phyloP scores from a whole-genome alignment of 1,140 invertebrate genomes.

The Zaprionus nigranus region DNA sequence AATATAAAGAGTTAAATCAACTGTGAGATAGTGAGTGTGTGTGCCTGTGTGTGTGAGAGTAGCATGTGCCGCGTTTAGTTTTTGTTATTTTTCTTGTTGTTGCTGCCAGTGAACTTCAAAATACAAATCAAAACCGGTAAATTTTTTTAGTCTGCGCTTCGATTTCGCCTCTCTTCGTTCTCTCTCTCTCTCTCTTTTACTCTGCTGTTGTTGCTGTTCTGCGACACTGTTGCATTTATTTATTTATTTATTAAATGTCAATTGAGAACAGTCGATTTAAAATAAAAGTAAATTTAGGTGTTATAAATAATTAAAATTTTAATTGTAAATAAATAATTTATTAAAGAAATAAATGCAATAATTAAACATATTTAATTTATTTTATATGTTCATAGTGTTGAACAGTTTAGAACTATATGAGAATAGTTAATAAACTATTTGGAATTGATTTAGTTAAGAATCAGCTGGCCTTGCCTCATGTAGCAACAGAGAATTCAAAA shows the following conservation, averaged over 20 bases:
- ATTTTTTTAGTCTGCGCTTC: slow-evolving; percentile 38
- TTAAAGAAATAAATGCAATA: no score
- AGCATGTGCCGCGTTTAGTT: slow-evolving; percentile 2
- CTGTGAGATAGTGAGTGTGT: slow-evolving; percentile 6
- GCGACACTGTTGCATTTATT: slow-evolving; percentile 63
- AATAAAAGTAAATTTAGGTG: no score
- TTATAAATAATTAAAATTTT: no score
- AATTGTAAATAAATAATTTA: no score
- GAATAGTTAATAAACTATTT: neutral
- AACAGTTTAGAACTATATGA: no score
- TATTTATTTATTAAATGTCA: no score
- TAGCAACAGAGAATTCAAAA: neutral
- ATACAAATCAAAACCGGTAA: slow-evolving; percentile 65
- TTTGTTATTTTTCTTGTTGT: neutral
- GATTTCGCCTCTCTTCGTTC: slow-evolving; percentile 26
- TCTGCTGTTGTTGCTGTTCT: slow-evolving; percentile 28
- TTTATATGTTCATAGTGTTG: no score
- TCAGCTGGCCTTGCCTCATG: slow-evolving; percentile 6
- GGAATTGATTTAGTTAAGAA: neutral
- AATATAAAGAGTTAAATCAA: slow-evolving; percentile 18
- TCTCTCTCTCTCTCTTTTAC: neutral
- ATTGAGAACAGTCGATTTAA: no score
- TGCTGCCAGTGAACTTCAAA: slow-evolving; percentile 13
- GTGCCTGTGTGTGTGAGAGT: neutral
- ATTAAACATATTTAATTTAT: no score